These are phyloP conservation scores for Neoarius graeffei DNA, from an alignment of 2,113 vertebrate species.

Conservation along the genomic window DNA sequence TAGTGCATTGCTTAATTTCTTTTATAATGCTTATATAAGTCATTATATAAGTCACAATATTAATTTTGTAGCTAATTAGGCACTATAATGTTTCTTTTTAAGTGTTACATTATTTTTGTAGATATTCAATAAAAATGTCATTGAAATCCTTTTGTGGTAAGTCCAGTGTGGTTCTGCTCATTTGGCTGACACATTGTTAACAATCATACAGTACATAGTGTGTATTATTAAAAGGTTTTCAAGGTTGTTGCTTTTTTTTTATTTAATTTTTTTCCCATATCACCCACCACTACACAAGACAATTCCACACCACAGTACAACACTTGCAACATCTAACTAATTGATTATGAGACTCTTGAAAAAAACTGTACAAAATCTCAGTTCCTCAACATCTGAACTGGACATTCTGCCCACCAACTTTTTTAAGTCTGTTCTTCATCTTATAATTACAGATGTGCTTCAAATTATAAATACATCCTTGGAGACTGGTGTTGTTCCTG, in stretches of 20 bases:
- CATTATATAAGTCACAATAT: background rate
- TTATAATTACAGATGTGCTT: too few relatives aligned
- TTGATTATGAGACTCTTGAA: too few relatives aligned
- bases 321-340: background rate
- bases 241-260: too few relatives aligned
- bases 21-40: slow-evolving; percentile 1
- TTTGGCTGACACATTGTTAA: background rate
- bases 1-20: background rate
- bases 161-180: background rate
- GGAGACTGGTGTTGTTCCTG: too few relatives aligned
- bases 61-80: background rate
- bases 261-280: background rate
- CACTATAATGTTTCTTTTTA: background rate
- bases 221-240: too few relatives aligned
- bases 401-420: too few relatives aligned
- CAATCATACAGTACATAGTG: background rate
- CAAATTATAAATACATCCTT: too few relatives aligned
- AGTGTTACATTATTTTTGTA: background rate
- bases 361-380: too few relatives aligned
- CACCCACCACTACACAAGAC: background rate
- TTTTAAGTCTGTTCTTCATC: too few relatives aligned
- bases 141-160: background rate
- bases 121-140: background rate
- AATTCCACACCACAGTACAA: background rate
- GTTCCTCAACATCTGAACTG: too few relatives aligned